Evolutionary conservation across 1,140 invertebrate genomes (phyloP), one percentile per base, ranked within the genome.

Genomic region (Drosophila saltans): DNA sequence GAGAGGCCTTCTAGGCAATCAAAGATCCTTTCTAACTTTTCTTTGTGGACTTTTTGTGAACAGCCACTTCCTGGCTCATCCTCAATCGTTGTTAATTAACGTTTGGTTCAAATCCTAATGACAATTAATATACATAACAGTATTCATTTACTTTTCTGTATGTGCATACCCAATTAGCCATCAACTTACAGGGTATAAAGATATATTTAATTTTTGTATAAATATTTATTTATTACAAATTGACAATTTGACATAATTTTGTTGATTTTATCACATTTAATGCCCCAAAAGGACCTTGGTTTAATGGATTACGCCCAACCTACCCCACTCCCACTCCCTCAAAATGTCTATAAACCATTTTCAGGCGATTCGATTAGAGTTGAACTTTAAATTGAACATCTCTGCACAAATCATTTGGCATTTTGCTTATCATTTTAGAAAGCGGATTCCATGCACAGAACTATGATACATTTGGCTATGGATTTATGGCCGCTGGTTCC

Each of bases 401-500:
- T 41, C 24, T 41, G 66, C 66, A 75, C 48, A 71, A 65, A 75
- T 75, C 68, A 65, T 75, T 69, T 71, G 57, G 71, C 58, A 58
- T 58, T 70, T 39, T 33, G 71, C 41, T 69, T 69, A 69, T 62
- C 66, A 55, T 78, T 78, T 70, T 78, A 67, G 69, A 52, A 30
- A 30, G 56, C 43, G 11, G 28, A 36, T 6, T 24, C 41, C 30
- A 45, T 63, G 41, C 64, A 28, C 26, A 28, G 36, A 33, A n/a
- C 28, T 69, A 61, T 66, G 57, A 66, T 62, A 70, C 68, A 78
- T 66, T 71, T 71, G 57, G 74, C 68, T 8, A 24, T 65, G 68
- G 43, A 76, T 76, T 76, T 76, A 76, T 69, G 74, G 73, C n/a
- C 66, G 21, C 3, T 52, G 45, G 8, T 9, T 39, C 16, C 41